phyloP scores from a whole-genome alignment of 2,797 vertebrate species.

The Sebastes oblongus region DNA sequence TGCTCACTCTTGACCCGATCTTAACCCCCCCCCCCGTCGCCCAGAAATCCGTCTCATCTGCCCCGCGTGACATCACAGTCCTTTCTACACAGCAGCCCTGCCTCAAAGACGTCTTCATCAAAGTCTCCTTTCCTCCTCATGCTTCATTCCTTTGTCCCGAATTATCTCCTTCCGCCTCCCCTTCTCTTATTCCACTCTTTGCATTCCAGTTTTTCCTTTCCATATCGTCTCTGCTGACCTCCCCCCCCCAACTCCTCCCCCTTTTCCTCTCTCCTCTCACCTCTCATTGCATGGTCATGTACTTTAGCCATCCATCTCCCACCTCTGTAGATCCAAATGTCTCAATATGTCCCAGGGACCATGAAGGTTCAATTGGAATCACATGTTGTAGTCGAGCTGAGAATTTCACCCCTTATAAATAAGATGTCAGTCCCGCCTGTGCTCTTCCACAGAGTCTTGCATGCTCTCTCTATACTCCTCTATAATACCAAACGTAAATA shows the following conservation, averaged over 20 bases:
- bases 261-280: slow-evolving; percentile 37
- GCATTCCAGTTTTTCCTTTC: slow-evolving; percentile 44
- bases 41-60: slow-evolving; percentile 48
- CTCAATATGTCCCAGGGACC: slow-evolving; percentile 75
- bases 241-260: neutral
- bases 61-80: slow-evolving; percentile 39
- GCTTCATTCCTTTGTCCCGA: slow-evolving; percentile 40
- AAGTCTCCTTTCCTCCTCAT: slow-evolving; percentile 38
- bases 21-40: slow-evolving; percentile 50
- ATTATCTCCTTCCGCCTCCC: slow-evolving; percentile 23
- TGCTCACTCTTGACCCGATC: slow-evolving; percentile 62
- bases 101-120: slow-evolving; percentile 66
- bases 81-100: slow-evolving; percentile 45
- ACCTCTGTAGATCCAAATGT: slow-evolving; percentile 71
- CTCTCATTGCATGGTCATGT: slow-evolving; percentile 72
- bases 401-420: slow-evolving; percentile 77
- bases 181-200: slow-evolving; percentile 35
- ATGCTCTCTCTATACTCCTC: neutral
- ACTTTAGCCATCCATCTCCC: slow-evolving; percentile 80
- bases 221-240: slow-evolving; percentile 39
- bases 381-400: slow-evolving; percentile 74
- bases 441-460: slow-evolving; percentile 25
- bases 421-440: slow-evolving; percentile 65
- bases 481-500: slow-evolving; percentile 10
- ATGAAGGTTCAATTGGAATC: slow-evolving; percentile 81